A percentile compares a stretch with the other conserved stretches of the same genome.
phyloP scores from a whole-genome alignment of 2,797 vertebrate genomes.

The Aeoliscus strigatus region DNA sequence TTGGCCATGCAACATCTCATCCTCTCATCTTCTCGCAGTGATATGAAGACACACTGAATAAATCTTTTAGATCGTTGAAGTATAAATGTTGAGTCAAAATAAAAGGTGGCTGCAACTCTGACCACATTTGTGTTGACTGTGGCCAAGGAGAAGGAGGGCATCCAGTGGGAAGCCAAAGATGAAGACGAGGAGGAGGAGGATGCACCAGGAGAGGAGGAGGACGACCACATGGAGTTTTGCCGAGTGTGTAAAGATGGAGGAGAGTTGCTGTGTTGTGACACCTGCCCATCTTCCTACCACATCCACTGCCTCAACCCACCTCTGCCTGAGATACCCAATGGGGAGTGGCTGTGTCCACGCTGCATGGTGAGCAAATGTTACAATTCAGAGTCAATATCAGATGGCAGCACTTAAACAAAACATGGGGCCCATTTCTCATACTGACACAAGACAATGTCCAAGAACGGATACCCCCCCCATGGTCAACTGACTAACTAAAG shows the following conservation, averaged over 20 bases:
- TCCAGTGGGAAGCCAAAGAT: constrained; percentile 96
- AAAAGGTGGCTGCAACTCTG: too few species aligned
- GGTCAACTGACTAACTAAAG: too few species aligned
- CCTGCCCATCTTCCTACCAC: constrained; percentile 96
- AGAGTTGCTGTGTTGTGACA: constrained; percentile 95
- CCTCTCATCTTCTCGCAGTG: too few species aligned
- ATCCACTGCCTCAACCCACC: constrained; percentile 98
- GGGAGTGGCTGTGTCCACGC: constrained; percentile 97
- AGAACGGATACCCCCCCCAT: too few species aligned
- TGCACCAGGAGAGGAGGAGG: constrained; percentile 85
- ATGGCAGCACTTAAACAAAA: too few species aligned
- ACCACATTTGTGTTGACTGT: not conserved
- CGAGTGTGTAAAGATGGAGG: constrained; percentile 96
- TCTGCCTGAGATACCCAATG: constrained; percentile 93
- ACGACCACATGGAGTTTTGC: constrained; percentile 99
- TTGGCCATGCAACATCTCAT: too few species aligned
- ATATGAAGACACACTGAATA: too few species aligned
- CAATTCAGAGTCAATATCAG: too few species aligned
- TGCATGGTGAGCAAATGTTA: constrained; percentile 97
- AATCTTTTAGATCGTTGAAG: too few species aligned
- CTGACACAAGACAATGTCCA: too few species aligned
- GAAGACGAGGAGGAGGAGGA: constrained; percentile 82
- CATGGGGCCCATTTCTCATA: too few species aligned
- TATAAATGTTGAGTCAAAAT: too few species aligned
- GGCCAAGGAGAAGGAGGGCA: constrained; percentile 95